Evolutionary conservation across 2,113 vertebrate species (phyloP), one percentile per base, ranked within the genome.

Genomic region (Gasterosteus nipponicus): DNA sequence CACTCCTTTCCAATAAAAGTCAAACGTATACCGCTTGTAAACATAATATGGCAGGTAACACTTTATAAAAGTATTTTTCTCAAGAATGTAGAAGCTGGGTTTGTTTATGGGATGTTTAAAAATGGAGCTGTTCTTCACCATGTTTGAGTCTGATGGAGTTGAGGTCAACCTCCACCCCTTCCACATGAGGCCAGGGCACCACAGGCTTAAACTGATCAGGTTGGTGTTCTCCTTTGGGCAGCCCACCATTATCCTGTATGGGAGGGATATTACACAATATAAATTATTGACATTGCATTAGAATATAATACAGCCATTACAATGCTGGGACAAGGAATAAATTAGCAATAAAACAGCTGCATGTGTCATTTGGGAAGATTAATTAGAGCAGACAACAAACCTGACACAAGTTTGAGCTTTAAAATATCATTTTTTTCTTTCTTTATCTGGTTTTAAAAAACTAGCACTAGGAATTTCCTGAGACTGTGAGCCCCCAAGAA

Each of bases 141-240:
- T 88, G 47, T 78, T 90, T 86, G 35, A 82, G 95, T 87, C 96
- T 90, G 92, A 99, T 96, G 65, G 96, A 96, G 87, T 98, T 95
- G 68, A 99, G 95, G 92, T 99, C 96, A 31, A 99, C 98, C 94
- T 99, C 98, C 65, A 98, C 93, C 41, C 98, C 98, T 94, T 99
- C 98, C 41, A 99, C 98, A 15, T 95, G 97, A 92, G 98, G 98
- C 98, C 98, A 99, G 10, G 97, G 98, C 75, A 98, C 94, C 83
- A 98, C 96, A 2, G 98, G 96, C 86, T 96, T 97, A 89, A 98
- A 97, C 85, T 93, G 95, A 83, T 96, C 94, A 72, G 3, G 89
- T 56, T 62, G 58, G 44, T 62, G 58, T 42, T 89, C 93, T 81
- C 88, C 92, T 92, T 84, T 94, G 78, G 94, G 94, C 77, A 94